These are phyloP conservation scores for Danionella dracula DNA, from an alignment of 2,797 vertebrate genomes.

Conservation along the genomic window DNA sequence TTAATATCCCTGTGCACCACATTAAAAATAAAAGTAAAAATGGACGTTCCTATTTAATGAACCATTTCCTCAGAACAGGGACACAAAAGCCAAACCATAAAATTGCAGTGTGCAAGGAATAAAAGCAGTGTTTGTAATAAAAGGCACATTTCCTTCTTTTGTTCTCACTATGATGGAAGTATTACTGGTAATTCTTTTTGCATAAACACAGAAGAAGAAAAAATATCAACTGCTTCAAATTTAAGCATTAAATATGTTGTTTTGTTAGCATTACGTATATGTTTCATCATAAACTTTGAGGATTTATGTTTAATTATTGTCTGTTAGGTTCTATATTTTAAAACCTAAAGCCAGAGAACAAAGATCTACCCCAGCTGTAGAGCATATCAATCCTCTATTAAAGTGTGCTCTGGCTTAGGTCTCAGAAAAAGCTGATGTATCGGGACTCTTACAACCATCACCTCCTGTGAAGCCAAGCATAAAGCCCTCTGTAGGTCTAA, in stretches of 20 bases:
- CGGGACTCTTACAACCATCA: background rate
- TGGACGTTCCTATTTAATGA: constrained; percentile 59
- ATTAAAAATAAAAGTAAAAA: constrained; percentile 50
- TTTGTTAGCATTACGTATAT: constrained; percentile 21
- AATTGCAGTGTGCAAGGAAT: constrained; percentile 50
- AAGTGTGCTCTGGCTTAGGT: background rate
- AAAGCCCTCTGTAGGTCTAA: constrained; percentile 3
- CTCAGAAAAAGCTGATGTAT: background rate
- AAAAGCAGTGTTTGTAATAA: constrained; percentile 57
- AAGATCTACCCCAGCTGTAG: background rate
- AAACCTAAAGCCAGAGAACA: constrained; percentile 28
- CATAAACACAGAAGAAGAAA: constrained; percentile 51
- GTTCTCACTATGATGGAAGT: constrained; percentile 54
- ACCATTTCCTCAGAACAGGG: constrained; percentile 51
- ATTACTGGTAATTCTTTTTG: constrained; percentile 58
- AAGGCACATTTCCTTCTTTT: constrained; percentile 63
- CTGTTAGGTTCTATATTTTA: too few relatives aligned
- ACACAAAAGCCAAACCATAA: constrained; percentile 53
- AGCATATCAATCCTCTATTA: background rate
- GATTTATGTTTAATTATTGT: too few relatives aligned
- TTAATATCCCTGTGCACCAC: constrained; percentile 49
- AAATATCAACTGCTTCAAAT: constrained; percentile 58
- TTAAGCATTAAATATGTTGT: constrained; percentile 51
- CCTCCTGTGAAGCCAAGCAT: background rate
- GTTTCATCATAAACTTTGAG: too few relatives aligned